Base-by-base conservation (phyloP, 64 coral and sea anemone species). In the Porites australiensis region DNA sequence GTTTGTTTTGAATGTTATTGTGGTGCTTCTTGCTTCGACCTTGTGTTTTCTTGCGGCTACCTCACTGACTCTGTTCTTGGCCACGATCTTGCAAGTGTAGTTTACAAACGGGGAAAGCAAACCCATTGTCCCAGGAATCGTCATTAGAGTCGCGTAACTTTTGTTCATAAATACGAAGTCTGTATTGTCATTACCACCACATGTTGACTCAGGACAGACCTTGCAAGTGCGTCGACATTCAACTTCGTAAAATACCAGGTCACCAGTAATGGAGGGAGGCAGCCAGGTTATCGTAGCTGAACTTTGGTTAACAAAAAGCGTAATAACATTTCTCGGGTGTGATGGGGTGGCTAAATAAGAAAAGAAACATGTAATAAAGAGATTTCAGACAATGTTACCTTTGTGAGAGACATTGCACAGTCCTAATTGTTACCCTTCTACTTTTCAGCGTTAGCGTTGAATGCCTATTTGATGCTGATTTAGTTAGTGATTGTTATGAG, bases 31-130 rank as follows among this genome's bases (percentile, higher is more conserved):
- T n/a, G n/a, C n/a, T n/a, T n/a, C n/a, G n/a, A n/a, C n/a, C n/a
- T n/a, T n/a, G n/a, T n/a, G n/a, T 21, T 5, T 62, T 20, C 8
- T 8, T 44, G 5, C 18, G 3, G 77, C 77, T 21, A 61, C 53
- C 0, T 61, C 21, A 60, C 77, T 80, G 20, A 60, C 77, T 61
- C 77, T 80, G 55, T 80, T 80, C 54, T n/a, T 80, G 7, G 77
- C 53, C 8, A 58, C 14, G 13, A 80, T 80, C 9, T 3, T 60
- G 2, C 55, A 44, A 58, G 51, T 61, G 37, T 80, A 80, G 55
- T 27, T 80, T 8, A 80, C 77, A 61, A 61, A 80, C 61, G 55
- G 44, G 0, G 77, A 80, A 15, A 80, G 20, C 14, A 44, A 4
- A 13, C 10, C 44, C 4, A 80, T 44, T 3, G 27, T 44, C 12